Conservation (phyloP, 2,113 vertebrate species). For the Cavia porcellus region DNA sequence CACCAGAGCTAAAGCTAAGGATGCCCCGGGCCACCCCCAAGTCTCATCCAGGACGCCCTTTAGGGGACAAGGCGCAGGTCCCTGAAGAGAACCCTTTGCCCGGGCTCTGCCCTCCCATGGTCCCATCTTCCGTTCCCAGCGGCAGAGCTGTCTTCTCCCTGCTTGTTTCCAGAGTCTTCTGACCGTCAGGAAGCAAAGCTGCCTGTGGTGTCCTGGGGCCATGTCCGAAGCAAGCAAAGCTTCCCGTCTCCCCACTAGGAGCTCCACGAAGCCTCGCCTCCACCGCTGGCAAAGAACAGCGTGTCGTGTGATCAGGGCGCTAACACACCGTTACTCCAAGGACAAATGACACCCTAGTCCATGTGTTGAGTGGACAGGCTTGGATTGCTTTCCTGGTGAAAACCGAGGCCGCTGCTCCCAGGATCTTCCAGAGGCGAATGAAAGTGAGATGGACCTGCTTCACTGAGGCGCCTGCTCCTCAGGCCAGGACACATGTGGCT, state of each 20-base stretch:
- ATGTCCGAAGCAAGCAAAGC: neutral
- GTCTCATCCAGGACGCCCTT: neutral
- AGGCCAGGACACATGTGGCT: neutral
- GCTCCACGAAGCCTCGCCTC: neutral
- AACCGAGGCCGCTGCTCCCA: neutral
- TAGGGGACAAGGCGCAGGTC: neutral
- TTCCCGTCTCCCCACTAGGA: neutral
- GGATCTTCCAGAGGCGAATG: constrained; percentile 41
- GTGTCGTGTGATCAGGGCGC: constrained; percentile 43
- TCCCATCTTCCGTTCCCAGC: neutral
- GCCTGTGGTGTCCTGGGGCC: neutral
- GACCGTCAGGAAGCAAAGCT: neutral
- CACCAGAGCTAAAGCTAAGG: neutral
- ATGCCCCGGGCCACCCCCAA: neutral
- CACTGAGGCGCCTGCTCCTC: neutral
- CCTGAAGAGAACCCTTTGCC: neutral
- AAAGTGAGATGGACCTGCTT: constrained; percentile 26
- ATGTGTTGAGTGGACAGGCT: constrained; percentile 42
- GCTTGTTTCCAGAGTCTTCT: neutral
- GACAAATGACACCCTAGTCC: neutral
- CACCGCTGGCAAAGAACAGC: constrained; percentile 40
- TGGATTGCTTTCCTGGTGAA: constrained; percentile 44
- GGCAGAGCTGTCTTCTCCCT: neutral
- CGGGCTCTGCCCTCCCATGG: neutral
- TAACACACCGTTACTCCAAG: no score